Evolutionary conservation across 2,888 invertebrate species (phyloP), one percentile per base, ranked within the genome.

Genomic region (Poecilus cupreus): DNA sequence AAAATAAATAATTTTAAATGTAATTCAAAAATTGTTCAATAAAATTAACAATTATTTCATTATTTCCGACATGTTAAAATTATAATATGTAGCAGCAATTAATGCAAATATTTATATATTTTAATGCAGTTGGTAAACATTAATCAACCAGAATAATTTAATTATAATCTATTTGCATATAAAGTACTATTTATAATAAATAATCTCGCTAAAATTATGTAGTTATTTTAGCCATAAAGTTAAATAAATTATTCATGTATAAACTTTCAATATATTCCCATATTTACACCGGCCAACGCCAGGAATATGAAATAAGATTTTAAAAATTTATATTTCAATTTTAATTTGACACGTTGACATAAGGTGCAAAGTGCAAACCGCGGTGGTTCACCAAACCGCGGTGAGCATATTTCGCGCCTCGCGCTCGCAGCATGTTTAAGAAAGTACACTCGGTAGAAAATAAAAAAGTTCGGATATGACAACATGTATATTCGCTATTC

Each of bases 111-210:
- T 60, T 60, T 60, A 60, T n/a, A 60, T 26, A 60, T 26, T 60
- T 26, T 24, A 60, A 60, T 60, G 13, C 60, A 60, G 10, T 24
- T 32, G 60, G 60, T 60, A 60, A 60, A 60, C 60, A 60, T 60
- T 60, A 60, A 60, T 60, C 24, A 60, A 60, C 60, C 24, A 60
- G 60, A 60, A 60, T 60, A 60, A 60, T 60, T 60, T 60, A 60
- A 60, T 60, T 60, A 60, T n/a, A 60, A 60, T 60, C n/a, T 60
- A 60, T 60, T 60, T 60, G 60, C 60, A 60, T 60, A 60, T 54
- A 43, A 43, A n/a, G n/a, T 13, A 8, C n/a, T 43, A 5, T 54
- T 54, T 22, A 54, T 26, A 60, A 60, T 60, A 60, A 60, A 60
- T n/a, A 32, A 6, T 32, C 6, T 32, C 0, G 32, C 2, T 32